These are phyloP conservation scores for Bacillus rossius DNA, from an alignment of 1,140 invertebrate species.

Conservation along the genomic window DNA sequence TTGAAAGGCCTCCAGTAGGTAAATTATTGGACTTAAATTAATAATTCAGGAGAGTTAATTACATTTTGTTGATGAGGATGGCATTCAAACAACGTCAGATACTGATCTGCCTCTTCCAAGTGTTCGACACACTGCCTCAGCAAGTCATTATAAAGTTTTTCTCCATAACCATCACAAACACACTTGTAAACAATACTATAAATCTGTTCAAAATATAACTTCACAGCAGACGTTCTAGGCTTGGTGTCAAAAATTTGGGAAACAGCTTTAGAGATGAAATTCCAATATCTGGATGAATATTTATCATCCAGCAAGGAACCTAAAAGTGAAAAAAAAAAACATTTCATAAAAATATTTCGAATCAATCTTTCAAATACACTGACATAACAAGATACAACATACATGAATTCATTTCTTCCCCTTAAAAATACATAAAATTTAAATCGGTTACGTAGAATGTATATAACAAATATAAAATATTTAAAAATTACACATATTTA, in stretches of 20 bases:
- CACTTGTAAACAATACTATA: slow-evolving; percentile 19
- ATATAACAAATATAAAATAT: too few relatives aligned
- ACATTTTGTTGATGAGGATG: not conserved
- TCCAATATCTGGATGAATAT: slow-evolving; percentile 5
- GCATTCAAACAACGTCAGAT: not conserved
- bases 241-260: slow-evolving; percentile 4
- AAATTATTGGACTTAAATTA: too few relatives aligned
- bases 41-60: too few relatives aligned
- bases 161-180: slow-evolving; percentile 15
- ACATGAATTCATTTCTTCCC: too few relatives aligned
- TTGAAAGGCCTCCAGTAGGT: too few relatives aligned
- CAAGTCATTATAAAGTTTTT: slow-evolving; percentile 11
- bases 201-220: slow-evolving; percentile 17
- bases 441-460: too few relatives aligned
- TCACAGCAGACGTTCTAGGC: not conserved
- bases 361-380: too few relatives aligned
- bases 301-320: not conserved
- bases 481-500: too few relatives aligned
- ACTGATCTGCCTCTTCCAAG: slow-evolving; percentile 9
- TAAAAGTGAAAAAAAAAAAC: too few relatives aligned
- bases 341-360: too few relatives aligned
- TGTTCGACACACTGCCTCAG: slow-evolving; percentile 7
- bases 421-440: too few relatives aligned
- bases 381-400: too few relatives aligned
- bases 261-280: slow-evolving; percentile 8